Base-by-base conservation (phyloP, 2,113 vertebrate species). In the Amazona vittata region DNA sequence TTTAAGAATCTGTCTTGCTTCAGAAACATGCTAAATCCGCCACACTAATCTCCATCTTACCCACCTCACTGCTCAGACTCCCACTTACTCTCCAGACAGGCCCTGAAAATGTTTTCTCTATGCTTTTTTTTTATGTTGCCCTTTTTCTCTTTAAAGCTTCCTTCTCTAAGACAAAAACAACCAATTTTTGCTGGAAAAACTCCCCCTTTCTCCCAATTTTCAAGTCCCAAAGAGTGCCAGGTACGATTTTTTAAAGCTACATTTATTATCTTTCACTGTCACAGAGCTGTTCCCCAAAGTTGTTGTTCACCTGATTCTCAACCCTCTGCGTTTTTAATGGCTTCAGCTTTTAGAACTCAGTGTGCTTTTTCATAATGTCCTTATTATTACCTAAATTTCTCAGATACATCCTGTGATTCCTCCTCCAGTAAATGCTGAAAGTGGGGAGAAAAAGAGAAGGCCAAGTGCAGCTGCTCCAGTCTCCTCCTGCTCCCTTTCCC, bases 1-100 rank as follows among this genome's bases (percentile, higher is more conserved):
- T 96, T 97, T 95, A 85, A 85, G 65, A 83, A 96, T 59, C 64
- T 89, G 78, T 52, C 94, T 94, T 91, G 53, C 85, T 86, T 95
- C 69, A 96, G 64, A 90, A 93, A 86, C 82, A 67, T 50, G 43
- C 59, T 77, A 69, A 91, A 90, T 55, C 41, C 17, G 50, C 75
- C 59, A 55, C n/a, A 7, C 46, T 88, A 73, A 69, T 90, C 82
- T 90, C 87, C 49, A 55, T 76, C 1, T 91, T 52, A 46, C 37
- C 57, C 71, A 77, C 7, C 59, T 93, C 69, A 25, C 20, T 43
- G 12, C 37, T 89, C 22, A 16, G 4, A 33, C 37, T 96, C 68
- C 33, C n/a, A 47, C n/a, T 83, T 77, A 11, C 19, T 46, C 49
- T 87, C 62, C 76, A 76, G 67, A 83, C 73, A 59, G 78, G 47